Conservation (phyloP, 2,888 invertebrate species). For the Tenthredo mesomela region DNA sequence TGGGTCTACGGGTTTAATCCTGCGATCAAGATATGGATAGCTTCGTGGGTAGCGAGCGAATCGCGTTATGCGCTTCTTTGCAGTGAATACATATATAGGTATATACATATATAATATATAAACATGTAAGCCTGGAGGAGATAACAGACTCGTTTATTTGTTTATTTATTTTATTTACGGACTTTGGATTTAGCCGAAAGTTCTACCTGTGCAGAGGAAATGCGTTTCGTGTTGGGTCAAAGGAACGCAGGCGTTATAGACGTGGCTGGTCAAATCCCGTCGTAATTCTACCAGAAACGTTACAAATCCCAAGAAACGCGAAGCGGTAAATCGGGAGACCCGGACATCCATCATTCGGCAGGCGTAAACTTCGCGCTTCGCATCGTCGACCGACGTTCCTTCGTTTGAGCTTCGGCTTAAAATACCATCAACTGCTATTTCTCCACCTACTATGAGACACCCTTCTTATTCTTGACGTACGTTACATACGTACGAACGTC, state of each 20-base stretch:
- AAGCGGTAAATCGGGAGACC: constrained; percentile 57
- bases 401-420: constrained; percentile 47
- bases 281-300: constrained; percentile 55
- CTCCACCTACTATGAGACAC: constrained; percentile 36
- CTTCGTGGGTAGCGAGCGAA: constrained; percentile 10
- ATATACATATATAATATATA: background rate
- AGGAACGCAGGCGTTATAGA: background rate
- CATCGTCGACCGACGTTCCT: constrained; percentile 23
- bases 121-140: background rate
- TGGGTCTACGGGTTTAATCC: constrained; percentile 42
- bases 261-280: background rate
- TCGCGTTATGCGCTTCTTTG: background rate
- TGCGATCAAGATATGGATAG: constrained; percentile 41
- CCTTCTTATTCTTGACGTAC: constrained; percentile 5
- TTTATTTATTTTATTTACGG: background rate
- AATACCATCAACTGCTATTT: constrained; percentile 49
- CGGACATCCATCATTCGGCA: constrained; percentile 56
- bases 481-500: background rate
- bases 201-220: background rate
- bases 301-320: constrained; percentile 54
- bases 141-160: background rate
- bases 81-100: background rate
- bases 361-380: constrained; percentile 48
- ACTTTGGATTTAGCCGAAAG: background rate
- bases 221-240: background rate